These are phyloP conservation scores for Chrysotoxum bicinctum DNA, from an alignment of 2,888 invertebrate species.

Conservation along the genomic window DNA sequence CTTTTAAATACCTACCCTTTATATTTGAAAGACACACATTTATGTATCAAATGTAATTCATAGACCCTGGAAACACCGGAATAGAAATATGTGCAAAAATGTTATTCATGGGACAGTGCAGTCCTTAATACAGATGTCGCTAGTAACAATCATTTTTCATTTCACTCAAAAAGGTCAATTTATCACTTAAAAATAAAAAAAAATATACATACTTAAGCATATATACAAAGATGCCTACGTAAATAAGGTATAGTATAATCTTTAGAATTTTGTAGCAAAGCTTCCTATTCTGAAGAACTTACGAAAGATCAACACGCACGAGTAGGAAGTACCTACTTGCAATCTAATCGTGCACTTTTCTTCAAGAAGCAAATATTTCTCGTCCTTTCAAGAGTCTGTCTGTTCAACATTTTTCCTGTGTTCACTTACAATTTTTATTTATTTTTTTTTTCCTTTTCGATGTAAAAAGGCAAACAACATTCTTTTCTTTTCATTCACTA, in stretches of 20 bases:
- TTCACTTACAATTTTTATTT: slow-evolving; percentile 1
- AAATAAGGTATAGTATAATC: background rate
- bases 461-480: slow-evolving; percentile 53
- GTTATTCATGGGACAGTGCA: too few species aligned
- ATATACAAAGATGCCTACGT: background rate
- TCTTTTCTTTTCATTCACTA: slow-evolving; percentile 22
- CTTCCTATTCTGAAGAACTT: background rate
- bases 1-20: too few species aligned
- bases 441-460: background rate
- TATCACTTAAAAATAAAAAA: background rate
- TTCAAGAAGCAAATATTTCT: slow-evolving; percentile 46
- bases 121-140: too few species aligned
- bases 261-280: background rate
- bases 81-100: too few species aligned
- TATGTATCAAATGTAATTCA: too few species aligned
- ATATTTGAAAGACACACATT: too few species aligned
- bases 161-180: background rate
- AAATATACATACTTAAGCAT: too few species aligned
- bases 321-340: slow-evolving; percentile 22
- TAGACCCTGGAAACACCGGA: too few species aligned
- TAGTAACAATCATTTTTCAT: background rate
- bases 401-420: slow-evolving; percentile 11
- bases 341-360: slow-evolving; percentile 22
- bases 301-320: slow-evolving; percentile 24
- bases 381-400: slow-evolving; percentile 42